These are phyloP conservation scores for Anthopleura sola DNA, from an alignment of 64 coral and sea anemone species.

Conservation along the genomic window DNA sequence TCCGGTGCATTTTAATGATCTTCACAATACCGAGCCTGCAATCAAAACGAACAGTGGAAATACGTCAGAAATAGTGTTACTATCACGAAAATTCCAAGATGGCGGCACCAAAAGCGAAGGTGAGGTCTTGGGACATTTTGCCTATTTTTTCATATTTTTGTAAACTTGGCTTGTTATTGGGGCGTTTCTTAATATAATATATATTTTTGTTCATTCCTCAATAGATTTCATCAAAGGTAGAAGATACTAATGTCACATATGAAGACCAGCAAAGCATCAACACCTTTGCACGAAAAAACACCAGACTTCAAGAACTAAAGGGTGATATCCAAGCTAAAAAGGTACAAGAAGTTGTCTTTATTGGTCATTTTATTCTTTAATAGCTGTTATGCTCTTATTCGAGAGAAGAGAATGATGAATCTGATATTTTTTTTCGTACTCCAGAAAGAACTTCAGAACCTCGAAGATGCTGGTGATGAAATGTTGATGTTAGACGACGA, in stretches of 20 bases:
- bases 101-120: conserved; percentile 46
- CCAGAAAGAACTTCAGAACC: conserved; percentile 91
- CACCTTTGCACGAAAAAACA: conserved; percentile 92
- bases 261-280: conserved; percentile 98
- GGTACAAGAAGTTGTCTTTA: conserved; percentile 17
- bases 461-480: conserved; percentile 96
- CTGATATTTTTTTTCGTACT: neutral
- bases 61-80: neutral
- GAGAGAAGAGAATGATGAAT: neutral
- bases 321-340: conserved; percentile 90
- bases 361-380: neutral
- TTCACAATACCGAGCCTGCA: neutral
- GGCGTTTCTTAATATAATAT: neutral
- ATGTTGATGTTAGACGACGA: conserved; percentile 90
- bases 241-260: conserved; percentile 89
- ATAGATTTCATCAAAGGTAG: conserved; percentile 40
- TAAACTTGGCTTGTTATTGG: neutral
- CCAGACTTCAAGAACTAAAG: conserved; percentile 76
- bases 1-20: too few species aligned
- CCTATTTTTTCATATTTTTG: neutral
- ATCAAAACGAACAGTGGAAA: neutral
- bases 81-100: conserved; percentile 24
- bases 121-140: neutral
- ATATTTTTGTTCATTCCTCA: neutral
- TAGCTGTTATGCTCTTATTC: neutral